Evolutionary conservation across 2,888 invertebrate genomes (phyloP).

Genomic region (Lasioglossum pauxillum): DNA sequence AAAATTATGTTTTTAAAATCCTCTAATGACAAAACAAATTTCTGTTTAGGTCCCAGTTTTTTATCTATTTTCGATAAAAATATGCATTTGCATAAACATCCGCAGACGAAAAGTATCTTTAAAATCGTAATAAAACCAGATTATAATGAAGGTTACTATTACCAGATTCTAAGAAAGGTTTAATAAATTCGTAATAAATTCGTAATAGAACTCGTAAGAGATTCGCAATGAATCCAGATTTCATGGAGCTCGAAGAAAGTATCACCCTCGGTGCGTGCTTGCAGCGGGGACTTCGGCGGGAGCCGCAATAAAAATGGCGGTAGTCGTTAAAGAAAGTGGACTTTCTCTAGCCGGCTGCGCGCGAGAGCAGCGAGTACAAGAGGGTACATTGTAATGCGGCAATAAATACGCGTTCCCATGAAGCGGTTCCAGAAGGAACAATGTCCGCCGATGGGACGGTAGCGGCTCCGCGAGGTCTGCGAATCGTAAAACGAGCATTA

Average conservation of each 20-base stretch:
- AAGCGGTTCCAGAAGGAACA: neutral
- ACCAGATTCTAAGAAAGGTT: no score
- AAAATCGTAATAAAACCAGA: no score
- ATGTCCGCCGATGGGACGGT: slow-evolving; percentile 41
- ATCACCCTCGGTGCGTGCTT: neutral
- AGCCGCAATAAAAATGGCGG: neutral
- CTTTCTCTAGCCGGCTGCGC: neutral
- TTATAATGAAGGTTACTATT: no score
- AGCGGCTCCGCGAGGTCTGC: neutral
- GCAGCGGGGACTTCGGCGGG: neutral
- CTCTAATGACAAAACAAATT: no score
- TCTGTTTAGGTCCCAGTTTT: no score
- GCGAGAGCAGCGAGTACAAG: neutral
- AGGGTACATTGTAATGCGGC: neutral
- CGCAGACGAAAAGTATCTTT: no score
- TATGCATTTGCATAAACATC: no score
- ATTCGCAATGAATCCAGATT: neutral
- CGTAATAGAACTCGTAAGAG: no score
- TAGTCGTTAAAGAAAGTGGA: neutral
- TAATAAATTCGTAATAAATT: no score
- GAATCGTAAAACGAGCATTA: slow-evolving; percentile 37
- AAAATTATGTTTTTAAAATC: no score
- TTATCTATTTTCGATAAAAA: no score
- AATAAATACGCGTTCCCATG: slow-evolving; percentile 1
- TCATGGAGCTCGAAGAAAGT: neutral